phyloP scores from a whole-genome alignment of 2,113 vertebrate species.

The Carettochelys insculpta region DNA sequence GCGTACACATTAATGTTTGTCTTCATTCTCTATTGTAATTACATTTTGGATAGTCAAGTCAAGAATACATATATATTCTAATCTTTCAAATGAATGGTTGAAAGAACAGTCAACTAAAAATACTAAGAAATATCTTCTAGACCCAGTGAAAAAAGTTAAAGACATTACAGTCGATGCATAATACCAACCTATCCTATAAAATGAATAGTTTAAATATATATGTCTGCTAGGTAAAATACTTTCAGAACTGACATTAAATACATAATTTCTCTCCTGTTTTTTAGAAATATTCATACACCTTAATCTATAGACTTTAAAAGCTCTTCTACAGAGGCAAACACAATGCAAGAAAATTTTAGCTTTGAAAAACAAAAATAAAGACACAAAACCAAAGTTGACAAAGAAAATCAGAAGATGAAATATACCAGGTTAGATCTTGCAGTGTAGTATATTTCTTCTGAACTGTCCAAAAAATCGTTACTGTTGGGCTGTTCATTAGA shows the following conservation, averaged over 20 bases:
- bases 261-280: background rate
- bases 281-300: background rate
- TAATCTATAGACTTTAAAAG: background rate
- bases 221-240: background rate
- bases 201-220: background rate
- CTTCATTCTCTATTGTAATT: background rate
- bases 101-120: background rate
- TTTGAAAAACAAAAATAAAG: conserved; percentile 55
- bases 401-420: conserved; percentile 80
- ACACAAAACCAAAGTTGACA: conserved; percentile 75
- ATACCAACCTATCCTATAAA: background rate
- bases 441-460: conserved; percentile 98
- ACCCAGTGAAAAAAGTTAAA: background rate
- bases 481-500: conserved; percentile 94
- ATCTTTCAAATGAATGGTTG: background rate
- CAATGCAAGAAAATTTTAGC: conserved; percentile 53
- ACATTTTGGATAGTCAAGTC: background rate
- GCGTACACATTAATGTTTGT: background rate
- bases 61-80: background rate
- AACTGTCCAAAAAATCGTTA: conserved; percentile 97
- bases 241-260: background rate
- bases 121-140: background rate
- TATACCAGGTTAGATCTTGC: conserved; percentile 99
- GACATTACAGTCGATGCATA: background rate
- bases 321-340: conserved; percentile 36